phyloP scores from a whole-genome alignment of 2,797 vertebrate genomes.

The Cynodonichthys magdalenae region DNA sequence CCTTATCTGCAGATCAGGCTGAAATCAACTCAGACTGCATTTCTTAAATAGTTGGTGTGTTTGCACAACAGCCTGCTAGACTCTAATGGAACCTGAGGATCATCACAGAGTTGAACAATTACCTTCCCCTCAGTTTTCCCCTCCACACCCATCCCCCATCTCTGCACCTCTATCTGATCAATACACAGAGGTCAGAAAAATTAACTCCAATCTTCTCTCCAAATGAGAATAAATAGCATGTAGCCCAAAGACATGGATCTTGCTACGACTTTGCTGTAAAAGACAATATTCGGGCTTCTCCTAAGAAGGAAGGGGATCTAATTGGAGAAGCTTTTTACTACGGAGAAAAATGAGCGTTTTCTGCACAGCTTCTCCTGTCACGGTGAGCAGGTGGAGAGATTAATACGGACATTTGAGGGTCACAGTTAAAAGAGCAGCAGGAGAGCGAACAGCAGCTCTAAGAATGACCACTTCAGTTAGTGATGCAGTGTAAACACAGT shows the following conservation, averaged over 20 bases:
- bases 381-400: slow-evolving; percentile 46
- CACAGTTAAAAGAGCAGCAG: slow-evolving; percentile 49
- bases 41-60: too few relatives aligned
- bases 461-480: neutral
- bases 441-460: slow-evolving; percentile 35
- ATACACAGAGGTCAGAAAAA: slow-evolving; percentile 67
- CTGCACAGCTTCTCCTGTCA: slow-evolving; percentile 47
- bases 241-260: neutral
- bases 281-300: slow-evolving; percentile 2
- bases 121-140: slow-evolving; percentile 3
- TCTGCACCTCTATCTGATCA: slow-evolving; percentile 57
- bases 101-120: neutral
- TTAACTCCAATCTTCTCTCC: slow-evolving; percentile 67
- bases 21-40: too few relatives aligned
- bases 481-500: neutral
- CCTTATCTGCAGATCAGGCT: too few relatives aligned
- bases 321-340: slow-evolving; percentile 23
- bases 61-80: too few relatives aligned
- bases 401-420: slow-evolving; percentile 65
- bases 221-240: slow-evolving; percentile 51
- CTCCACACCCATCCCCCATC: slow-evolving; percentile 36
- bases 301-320: neutral
- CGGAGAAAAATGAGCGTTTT: slow-evolving; percentile 31
- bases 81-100: neutral
- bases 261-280: neutral